A percentile compares a stretch with the other conserved stretches of the same genome.
phyloP scores from a whole-genome alignment of 2,797 vertebrate species.

The Sylvilagus floridanus region DNA sequence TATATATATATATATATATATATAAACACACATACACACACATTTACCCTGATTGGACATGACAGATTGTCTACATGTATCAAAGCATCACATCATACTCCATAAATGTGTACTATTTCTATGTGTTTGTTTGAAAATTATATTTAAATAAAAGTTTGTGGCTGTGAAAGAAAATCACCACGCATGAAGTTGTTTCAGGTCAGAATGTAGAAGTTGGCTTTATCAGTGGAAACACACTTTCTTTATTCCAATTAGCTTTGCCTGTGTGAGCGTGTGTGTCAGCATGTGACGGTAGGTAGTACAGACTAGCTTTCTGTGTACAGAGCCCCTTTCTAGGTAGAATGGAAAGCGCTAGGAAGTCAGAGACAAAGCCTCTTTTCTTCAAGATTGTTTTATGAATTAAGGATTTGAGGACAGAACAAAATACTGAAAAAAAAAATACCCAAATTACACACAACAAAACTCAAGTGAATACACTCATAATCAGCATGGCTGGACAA shows the following conservation, averaged over 20 bases:
- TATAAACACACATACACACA: too few species aligned
- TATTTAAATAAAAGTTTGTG: too few species aligned
- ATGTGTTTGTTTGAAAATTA: too few species aligned
- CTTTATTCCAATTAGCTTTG: not conserved
- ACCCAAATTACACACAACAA: not conserved
- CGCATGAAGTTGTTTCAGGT: not conserved
- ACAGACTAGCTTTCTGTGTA: not conserved
- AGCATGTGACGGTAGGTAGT: not conserved
- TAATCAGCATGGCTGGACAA: slow-evolving; percentile 2
- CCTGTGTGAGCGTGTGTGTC: not conserved
- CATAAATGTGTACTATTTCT: too few species aligned
- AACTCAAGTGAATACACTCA: not conserved
- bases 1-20: too few species aligned
- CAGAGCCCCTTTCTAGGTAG: not conserved
- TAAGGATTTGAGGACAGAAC: not conserved
- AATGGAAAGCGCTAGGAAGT: not conserved
- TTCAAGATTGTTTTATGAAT: not conserved
- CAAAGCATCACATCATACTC: too few species aligned
- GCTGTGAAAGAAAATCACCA: slow-evolving; percentile 19
- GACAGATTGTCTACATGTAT: too few species aligned
- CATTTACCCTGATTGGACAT: too few species aligned
- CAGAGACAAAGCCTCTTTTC: not conserved
- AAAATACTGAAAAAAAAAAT: not conserved
- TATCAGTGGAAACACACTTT: not conserved
- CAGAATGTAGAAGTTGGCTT: not conserved